phyloP scores from a whole-genome alignment of 2,797 vertebrate genomes.

The Bufotes viridis region DNA sequence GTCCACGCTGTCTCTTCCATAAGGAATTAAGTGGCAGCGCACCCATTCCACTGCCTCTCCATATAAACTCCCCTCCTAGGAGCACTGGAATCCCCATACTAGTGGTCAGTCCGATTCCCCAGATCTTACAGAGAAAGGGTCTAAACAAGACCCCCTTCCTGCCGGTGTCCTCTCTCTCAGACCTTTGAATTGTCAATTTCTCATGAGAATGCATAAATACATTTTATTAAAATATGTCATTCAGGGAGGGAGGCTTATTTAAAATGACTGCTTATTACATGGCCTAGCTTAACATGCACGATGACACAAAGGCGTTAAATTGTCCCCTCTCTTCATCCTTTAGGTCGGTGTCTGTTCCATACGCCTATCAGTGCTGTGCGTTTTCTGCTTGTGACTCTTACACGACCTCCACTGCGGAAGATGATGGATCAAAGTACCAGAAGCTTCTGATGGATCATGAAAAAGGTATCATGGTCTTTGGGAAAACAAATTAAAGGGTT shows the following conservation, averaged over 20 bases:
- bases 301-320: background rate
- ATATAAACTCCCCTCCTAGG: no score
- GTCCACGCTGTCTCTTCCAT: no score
- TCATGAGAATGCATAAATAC: background rate
- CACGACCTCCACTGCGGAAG: slow-evolving; percentile 76
- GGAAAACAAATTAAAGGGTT: no score
- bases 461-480: slow-evolving; percentile 70
- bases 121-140: no score
- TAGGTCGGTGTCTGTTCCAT: slow-evolving; percentile 94
- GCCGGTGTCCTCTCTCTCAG: no score
- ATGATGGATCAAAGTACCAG: slow-evolving; percentile 75
- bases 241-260: no score
- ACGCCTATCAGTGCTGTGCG: slow-evolving; percentile 97
- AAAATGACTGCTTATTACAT: background rate
- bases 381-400: slow-evolving; percentile 89
- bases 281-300: background rate
- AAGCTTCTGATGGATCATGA: slow-evolving; percentile 66
- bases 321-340: slow-evolving; percentile 44
- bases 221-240: no score
- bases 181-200: background rate
- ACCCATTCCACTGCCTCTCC: no score
- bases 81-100: no score
- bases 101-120: no score
- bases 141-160: no score
- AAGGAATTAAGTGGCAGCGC: no score